A percentile compares a stretch with the other conserved stretches of the same genome.
Evolutionary conservation across 1,140 invertebrate genomes (phyloP).

Genomic region (Sycophaga agraensis): DNA sequence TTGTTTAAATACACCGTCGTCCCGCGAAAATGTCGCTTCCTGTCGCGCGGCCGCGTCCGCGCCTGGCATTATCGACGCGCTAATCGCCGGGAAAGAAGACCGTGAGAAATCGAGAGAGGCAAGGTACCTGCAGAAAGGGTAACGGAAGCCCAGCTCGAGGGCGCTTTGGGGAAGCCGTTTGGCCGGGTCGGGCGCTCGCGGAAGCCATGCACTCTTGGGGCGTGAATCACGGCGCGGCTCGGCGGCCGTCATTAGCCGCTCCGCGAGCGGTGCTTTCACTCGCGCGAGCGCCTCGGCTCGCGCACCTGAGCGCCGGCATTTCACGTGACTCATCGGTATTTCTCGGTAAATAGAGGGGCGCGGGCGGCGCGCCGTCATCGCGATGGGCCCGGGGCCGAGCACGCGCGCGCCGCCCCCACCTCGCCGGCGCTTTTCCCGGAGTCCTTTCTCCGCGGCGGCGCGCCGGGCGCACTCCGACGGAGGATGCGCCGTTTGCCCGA

Average conservation of each 20-base stretch:
- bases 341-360: too few species aligned
- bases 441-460: too few species aligned
- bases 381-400: not conserved
- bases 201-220: not conserved
- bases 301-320: too few species aligned
- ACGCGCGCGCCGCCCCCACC: not conserved
- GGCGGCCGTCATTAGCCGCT: slow-evolving; percentile 23
- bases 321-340: slow-evolving; percentile 29
- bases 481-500: not conserved
- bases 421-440: too few species aligned
- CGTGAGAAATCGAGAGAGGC: too few species aligned
- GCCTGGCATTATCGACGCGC: too few species aligned
- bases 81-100: too few species aligned
- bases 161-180: not conserved
- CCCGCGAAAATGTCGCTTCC: too few species aligned
- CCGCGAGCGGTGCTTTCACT: slow-evolving; percentile 37
- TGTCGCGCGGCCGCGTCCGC: too few species aligned
- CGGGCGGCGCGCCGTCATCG: not conserved
- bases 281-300: not conserved
- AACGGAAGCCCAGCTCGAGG: not conserved
- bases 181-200: not conserved
- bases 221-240: slow-evolving; percentile 37
- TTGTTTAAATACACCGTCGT: too few species aligned
- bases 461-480: too few species aligned
- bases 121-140: too few species aligned